Conservation (phyloP, 2,113 vertebrate genomes). For the Cromileptes altivelis region DNA sequence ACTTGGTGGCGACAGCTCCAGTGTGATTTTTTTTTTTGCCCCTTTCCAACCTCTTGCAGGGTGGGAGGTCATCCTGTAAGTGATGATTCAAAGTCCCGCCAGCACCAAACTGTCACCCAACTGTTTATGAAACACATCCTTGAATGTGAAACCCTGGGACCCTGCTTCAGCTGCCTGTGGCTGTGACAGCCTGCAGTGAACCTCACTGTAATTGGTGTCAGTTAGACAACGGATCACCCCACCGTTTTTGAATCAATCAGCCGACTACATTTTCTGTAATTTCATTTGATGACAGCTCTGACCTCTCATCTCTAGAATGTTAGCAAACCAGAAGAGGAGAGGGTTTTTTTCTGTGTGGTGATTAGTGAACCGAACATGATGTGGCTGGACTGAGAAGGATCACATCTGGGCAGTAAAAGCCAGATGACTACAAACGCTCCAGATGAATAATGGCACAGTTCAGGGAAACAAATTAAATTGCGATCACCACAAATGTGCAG, state of each 20-base stretch:
- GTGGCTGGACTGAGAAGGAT: constrained; percentile 44
- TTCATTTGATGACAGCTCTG: constrained; percentile 7
- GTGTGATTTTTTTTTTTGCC: neutral
- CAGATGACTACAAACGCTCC: constrained; percentile 42
- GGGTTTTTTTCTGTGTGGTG: neutral
- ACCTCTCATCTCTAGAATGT: constrained; percentile 32
- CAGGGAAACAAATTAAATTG: constrained; percentile 37
- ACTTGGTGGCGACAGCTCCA: constrained; percentile 29
- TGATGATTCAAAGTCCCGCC: constrained; percentile 58
- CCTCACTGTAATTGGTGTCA: constrained; percentile 73
- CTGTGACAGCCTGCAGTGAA: constrained; percentile 43
- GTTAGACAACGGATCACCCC: constrained; percentile 27
- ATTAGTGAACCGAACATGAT: constrained; percentile 12
- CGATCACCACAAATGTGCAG: constrained; percentile 21
- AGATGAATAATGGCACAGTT: constrained; percentile 35
- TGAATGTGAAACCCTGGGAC: constrained; percentile 40
- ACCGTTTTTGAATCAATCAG: constrained; percentile 45
- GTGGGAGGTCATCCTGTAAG: constrained; percentile 68
- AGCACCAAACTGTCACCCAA: constrained; percentile 55
- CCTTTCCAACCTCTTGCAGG: constrained; percentile 12
- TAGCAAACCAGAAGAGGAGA: constrained; percentile 1
- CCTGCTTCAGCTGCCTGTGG: constrained; percentile 24
- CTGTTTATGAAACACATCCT: constrained; percentile 65
- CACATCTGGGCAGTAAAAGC: constrained; percentile 60
- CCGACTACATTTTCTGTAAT: constrained; percentile 13